Evolutionary conservation across 1,140 invertebrate species (phyloP).

Genomic region (Neoseiulus cucumeris): DNA sequence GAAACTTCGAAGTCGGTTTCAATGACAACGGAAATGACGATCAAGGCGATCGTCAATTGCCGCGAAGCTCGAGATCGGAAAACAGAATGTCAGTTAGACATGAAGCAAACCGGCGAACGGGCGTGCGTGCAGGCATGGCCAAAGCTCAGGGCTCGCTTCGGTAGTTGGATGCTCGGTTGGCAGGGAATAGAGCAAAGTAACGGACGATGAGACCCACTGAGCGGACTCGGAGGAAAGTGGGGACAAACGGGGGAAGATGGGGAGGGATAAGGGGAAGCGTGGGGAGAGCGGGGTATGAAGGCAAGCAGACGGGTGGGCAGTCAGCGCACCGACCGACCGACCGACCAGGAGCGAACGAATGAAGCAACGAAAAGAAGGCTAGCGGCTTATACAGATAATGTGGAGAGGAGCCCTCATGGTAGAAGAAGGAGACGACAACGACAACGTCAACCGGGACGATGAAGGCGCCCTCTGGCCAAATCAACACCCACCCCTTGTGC

Average conservation of each 20-base stretch:
- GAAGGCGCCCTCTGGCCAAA: slow-evolving; percentile 1
- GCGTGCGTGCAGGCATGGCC: too few species aligned
- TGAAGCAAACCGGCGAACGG: too few species aligned
- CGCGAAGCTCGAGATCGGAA: too few species aligned
- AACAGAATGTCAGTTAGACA: too few species aligned
- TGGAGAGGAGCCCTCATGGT: background rate
- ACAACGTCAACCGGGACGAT: background rate
- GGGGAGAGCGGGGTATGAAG: background rate
- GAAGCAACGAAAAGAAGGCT: background rate
- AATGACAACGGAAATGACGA: too few species aligned
- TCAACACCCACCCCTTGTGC: background rate
- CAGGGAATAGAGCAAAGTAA: too few species aligned
- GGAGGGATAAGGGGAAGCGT: background rate
- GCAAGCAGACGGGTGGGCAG: background rate
- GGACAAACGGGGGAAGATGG: background rate
- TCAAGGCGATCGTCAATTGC: too few species aligned
- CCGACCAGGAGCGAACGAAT: background rate
- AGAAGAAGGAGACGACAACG: background rate
- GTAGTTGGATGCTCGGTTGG: too few species aligned
- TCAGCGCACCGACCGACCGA: too few species aligned
- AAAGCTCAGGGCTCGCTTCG: too few species aligned
- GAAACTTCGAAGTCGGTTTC: too few species aligned
- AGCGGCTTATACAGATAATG: slow-evolving; percentile 7
- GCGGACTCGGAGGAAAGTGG: background rate
- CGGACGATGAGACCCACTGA: background rate